Conservation (phyloP, 2,113 vertebrate genomes). For the Gadus macrocephalus region DNA sequence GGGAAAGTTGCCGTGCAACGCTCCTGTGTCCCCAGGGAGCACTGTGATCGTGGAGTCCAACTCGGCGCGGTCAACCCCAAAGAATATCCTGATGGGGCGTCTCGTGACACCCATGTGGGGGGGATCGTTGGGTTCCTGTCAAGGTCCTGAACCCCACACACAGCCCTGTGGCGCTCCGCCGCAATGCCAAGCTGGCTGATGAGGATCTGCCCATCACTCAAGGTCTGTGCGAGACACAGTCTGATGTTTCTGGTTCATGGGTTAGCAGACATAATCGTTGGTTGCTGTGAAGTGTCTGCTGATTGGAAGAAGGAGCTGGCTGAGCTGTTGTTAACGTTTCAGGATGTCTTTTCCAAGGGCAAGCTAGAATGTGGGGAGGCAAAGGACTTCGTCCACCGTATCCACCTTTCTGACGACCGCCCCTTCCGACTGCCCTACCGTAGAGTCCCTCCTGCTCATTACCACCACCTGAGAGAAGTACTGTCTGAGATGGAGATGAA, state of each 20-base stretch:
- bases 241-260: not conserved
- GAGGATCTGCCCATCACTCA: not conserved
- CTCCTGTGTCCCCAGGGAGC: not conserved
- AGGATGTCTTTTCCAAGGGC: not conserved
- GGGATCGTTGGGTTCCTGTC: no score
- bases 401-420: not conserved
- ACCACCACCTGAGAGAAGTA: no score
- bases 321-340: no score
- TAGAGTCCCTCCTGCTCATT: no score
- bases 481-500: no score
- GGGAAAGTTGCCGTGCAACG: no score
- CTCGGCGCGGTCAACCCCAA: not conserved
- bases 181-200: not conserved
- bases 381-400: constrained; percentile 1
- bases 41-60: not conserved
- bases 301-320: no score
- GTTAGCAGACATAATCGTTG: not conserved
- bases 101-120: no score
- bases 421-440: not conserved
- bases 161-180: no score
- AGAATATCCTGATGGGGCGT: not conserved
- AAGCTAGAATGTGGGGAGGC: not conserved
- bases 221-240: not conserved
- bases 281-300: not conserved
- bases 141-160: no score